Base-by-base conservation (phyloP, 1,140 invertebrate species). In the Drosophila pandora region DNA sequence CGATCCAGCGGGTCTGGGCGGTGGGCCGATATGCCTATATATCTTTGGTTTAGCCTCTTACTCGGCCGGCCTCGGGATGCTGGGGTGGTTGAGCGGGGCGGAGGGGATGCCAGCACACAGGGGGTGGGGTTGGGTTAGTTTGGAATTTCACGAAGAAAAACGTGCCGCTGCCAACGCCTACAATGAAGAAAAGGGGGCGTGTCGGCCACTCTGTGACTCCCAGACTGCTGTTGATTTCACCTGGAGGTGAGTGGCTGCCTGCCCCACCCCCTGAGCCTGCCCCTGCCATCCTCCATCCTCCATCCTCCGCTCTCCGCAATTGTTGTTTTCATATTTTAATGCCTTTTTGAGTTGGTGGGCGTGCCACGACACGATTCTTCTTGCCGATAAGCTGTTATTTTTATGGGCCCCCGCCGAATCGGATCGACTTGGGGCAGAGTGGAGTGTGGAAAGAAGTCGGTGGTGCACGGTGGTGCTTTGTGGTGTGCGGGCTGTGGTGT, bases 271-370 rank as follows among this genome's bases (percentile, higher is more conserved):
- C 43, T 10, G 30, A 30, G 22, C 65, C 54, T 28, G 8, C 57
- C 43, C 28, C 34, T 17, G 17, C 17, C 17, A 17, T 17, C 53
- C 22, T 52, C 22, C 7, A 10, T 6, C n/a, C 3, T 12, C 34
- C 5, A 5, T 9, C 34, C 5, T 4, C 50, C 3, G 1, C 34
- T 12, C 3, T 3, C 39, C 53, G 76, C 84, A 84, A 88, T 89
- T 89, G 84, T 88, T 83, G 79, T 83, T 88, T 70, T 89, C 79
- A 88, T 89, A 89, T 89, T 88, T 89, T 87, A 88, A 83, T 87
- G 83, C 79, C 71, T 83, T 76, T 84, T 88, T 83, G 83, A 87
- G 83, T 79, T 72, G 83, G 84, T 83, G 60, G 83, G 83, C 83
- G 83, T 83, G 79, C 64, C 75, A 60, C 84, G 79, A 89, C 83